Evolutionary conservation across 2,888 invertebrate genomes (phyloP).

Genomic region (Andrena fulva): DNA sequence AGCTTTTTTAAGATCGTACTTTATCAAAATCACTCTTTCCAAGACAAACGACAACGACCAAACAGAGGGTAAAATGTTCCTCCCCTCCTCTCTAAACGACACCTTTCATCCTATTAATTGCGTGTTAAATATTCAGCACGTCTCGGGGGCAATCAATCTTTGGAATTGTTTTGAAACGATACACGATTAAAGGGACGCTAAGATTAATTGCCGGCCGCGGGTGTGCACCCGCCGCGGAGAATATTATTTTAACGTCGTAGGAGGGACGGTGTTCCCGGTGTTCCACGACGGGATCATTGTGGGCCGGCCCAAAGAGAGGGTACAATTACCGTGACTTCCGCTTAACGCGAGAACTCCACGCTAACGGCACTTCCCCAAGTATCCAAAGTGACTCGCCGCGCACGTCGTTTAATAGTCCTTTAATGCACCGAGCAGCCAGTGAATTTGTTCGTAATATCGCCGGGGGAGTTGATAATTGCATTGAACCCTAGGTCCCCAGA

Average conservation of each 20-base stretch:
- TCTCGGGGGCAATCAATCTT: background rate
- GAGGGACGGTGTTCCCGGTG: background rate
- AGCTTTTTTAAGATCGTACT: background rate
- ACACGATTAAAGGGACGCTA: conserved; percentile 31
- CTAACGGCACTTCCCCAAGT: conserved; percentile 66
- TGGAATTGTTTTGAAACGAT: conserved; percentile 29
- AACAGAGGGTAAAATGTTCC: background rate
- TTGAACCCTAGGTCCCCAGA: background rate
- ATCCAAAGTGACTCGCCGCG: conserved; percentile 63
- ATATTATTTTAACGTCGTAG: conserved; percentile 46
- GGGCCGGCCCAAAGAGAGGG: conserved; percentile 40
- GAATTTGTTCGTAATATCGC: conserved; percentile 50
- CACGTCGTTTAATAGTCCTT: conserved; percentile 67
- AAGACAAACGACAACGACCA: background rate
- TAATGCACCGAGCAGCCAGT: conserved; percentile 57
- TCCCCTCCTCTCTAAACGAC: background rate
- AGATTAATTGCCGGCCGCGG: conserved; percentile 44
- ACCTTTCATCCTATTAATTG: background rate
- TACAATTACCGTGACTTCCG: conserved; percentile 60
- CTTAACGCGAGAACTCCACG: conserved; percentile 62
- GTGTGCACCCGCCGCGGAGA: conserved; percentile 5
- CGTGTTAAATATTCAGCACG: conserved; percentile 1
- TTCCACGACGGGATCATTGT: conserved; percentile 47
- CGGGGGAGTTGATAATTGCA: background rate
- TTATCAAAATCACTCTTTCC: background rate